phyloP scores from a whole-genome alignment of 2,113 vertebrate genomes.

The Pongo pygmaeus region DNA sequence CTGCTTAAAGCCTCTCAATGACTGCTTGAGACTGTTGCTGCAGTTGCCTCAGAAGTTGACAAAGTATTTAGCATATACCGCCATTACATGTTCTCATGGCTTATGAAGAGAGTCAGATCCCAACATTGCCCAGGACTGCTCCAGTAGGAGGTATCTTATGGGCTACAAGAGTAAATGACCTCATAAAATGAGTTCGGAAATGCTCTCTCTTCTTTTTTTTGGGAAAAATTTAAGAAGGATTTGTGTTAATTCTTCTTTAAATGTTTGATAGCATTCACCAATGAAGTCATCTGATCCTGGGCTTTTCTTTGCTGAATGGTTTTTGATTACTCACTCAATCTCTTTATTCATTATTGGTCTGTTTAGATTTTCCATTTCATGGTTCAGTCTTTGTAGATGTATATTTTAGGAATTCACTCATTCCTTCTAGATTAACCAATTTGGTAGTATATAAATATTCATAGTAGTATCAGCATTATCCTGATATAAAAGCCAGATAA shows the following conservation, averaged over 20 bases:
- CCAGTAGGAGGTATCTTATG: neutral
- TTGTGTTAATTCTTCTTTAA: neutral
- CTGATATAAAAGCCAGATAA: neutral
- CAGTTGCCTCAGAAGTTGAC: neutral
- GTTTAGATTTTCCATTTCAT: neutral
- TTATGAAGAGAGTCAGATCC: neutral
- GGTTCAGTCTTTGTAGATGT: neutral
- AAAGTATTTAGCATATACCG: neutral
- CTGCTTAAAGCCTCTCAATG: neutral
- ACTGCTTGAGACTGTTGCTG: neutral
- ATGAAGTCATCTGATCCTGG: neutral
- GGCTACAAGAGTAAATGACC: neutral
- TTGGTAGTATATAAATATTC: neutral
- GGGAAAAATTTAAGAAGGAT: neutral
- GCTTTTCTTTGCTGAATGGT: neutral
- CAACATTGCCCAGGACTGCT: neutral
- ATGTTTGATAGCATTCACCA: neutral
- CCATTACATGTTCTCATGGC: neutral
- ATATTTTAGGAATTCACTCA: neutral
- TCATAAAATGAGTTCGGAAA: neutral
- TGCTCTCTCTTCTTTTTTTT: neutral
- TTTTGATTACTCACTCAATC: neutral
- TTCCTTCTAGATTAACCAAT: neutral
- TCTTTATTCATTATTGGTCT: neutral
- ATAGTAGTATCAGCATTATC: neutral